Base-by-base conservation (phyloP, 2,888 invertebrate genomes). In the Cataglyphis rosenhaueri region DNA sequence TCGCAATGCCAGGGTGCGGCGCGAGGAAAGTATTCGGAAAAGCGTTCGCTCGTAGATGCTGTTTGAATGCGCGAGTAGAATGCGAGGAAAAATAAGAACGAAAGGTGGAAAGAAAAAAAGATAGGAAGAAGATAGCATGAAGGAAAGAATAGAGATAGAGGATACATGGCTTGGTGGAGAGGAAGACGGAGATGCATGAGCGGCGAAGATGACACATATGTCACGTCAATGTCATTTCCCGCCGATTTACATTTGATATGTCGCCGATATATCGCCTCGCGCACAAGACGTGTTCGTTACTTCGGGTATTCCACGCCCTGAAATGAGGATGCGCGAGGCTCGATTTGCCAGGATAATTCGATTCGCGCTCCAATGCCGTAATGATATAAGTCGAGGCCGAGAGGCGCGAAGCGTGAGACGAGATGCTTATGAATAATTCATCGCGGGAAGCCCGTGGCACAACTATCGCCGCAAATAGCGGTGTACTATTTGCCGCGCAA, bases 201-300 rank as follows among this genome's bases (percentile, higher is more conserved):
- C 87, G 86, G 86, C 74, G 87, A 83, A 82, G 70, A 84, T 79
- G 83, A 83, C 82, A 87, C 83, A 86, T 87, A 89, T 8, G 52
- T 88, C 91, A 86, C 89, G 91, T 91, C 89, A 89, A 83, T 88
- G 86, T 85, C 86, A 82, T 89, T 90, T 89, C 78, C 83, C 73
- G 55, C 74, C 88, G 87, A 92, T 92, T 92, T 90, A 85, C 92
- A 91, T 89, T 83, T 85, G 85, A 91, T 90, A 89, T 87, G 84
- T 85, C 85, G 29, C 85, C 74, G 82, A 88, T 90, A 86, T 87
- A 88, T 57, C 44, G 57, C 44, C 76, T 81, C 84, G 71, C 82
- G 84, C 84, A 62, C 81, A 83, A 79, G 57, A 82, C 55, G 78
- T 18, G 55, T 65, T 83, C 74, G 41, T 48, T 48, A 48, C 48